Conservation (phyloP, 2,113 vertebrate genomes). For the Nycticebus coucang region DNA sequence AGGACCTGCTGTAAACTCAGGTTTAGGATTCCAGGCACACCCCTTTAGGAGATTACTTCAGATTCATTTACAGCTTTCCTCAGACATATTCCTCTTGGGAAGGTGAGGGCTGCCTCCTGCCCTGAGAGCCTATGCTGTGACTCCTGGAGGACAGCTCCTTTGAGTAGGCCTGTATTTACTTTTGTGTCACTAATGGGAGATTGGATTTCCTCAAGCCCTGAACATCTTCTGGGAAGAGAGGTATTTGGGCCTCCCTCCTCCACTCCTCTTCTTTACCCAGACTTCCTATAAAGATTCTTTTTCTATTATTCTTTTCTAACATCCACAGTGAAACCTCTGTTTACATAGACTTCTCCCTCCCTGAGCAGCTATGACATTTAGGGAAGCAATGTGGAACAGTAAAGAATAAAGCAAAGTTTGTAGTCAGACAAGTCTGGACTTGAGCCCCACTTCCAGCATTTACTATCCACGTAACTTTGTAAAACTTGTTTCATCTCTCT, state of each 20-base stretch:
- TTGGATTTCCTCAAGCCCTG: neutral
- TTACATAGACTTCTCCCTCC: neutral
- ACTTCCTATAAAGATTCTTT: neutral
- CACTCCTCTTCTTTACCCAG: neutral
- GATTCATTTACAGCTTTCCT: slow-evolving; percentile 44
- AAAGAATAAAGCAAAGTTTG: neutral
- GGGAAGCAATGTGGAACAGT: neutral
- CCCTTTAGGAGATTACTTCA: slow-evolving; percentile 10
- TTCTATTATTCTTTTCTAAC: slow-evolving; percentile 31
- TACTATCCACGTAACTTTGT: slow-evolving; percentile 15
- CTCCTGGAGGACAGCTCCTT: neutral
- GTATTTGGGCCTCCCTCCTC: neutral
- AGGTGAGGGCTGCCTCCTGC: neutral
- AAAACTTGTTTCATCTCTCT: slow-evolving; percentile 19
- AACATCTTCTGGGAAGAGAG: neutral
- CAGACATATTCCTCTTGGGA: neutral
- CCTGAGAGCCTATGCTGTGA: neutral
- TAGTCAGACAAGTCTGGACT: neutral
- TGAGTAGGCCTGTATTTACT: neutral
- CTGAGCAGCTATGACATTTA: slow-evolving; percentile 1
- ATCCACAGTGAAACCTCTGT: neutral
- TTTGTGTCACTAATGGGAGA: neutral
- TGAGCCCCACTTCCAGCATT: neutral
- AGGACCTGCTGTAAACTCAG: neutral
- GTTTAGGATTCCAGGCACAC: slow-evolving; percentile 29